Evolutionary conservation across 2,113 vertebrate species (phyloP).

Genomic region (Ammodramus savannarum): DNA sequence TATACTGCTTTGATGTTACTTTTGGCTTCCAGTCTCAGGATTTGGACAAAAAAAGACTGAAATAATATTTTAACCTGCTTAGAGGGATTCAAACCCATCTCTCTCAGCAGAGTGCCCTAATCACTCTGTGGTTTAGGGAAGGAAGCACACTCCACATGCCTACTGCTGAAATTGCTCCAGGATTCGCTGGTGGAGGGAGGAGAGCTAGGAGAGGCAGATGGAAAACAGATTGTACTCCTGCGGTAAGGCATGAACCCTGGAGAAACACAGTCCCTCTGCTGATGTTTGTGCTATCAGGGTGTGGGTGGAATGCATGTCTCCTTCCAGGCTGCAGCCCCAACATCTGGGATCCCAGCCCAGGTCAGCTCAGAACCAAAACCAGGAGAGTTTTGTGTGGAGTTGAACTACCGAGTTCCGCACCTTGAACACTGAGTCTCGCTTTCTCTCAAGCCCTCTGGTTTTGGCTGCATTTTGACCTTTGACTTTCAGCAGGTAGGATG

Average conservation of each 20-base stretch:
- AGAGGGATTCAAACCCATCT: background rate
- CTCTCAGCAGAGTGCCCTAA: background rate
- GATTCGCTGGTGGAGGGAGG: background rate
- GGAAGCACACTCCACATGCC: conserved; percentile 26
- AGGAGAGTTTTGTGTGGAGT: background rate
- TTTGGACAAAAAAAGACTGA: conserved; percentile 9
- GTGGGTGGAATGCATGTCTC: conserved; percentile 13
- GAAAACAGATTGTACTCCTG: conserved; percentile 44
- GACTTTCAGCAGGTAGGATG: background rate
- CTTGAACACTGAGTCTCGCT: background rate
- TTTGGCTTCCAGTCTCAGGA: background rate
- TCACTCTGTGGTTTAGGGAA: background rate
- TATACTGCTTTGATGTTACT: conserved; percentile 24
- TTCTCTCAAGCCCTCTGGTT: background rate
- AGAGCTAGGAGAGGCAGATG: background rate
- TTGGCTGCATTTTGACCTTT: background rate
- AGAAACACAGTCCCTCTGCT: conserved; percentile 36
- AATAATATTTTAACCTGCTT: conserved; percentile 50
- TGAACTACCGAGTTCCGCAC: background rate
- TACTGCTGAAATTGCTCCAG: conserved; percentile 32
- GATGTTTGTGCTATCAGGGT: conserved; percentile 4
- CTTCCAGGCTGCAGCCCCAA: conserved; percentile 24
- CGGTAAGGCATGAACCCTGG: conserved; percentile 14
- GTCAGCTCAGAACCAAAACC: background rate
- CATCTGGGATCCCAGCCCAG: conserved; percentile 25